Percentiles rank a stretch among this genome's conserved stretches.
Conservation (phyloP, 2,113 vertebrate species). For the Herpetotheres cachinnans region DNA sequence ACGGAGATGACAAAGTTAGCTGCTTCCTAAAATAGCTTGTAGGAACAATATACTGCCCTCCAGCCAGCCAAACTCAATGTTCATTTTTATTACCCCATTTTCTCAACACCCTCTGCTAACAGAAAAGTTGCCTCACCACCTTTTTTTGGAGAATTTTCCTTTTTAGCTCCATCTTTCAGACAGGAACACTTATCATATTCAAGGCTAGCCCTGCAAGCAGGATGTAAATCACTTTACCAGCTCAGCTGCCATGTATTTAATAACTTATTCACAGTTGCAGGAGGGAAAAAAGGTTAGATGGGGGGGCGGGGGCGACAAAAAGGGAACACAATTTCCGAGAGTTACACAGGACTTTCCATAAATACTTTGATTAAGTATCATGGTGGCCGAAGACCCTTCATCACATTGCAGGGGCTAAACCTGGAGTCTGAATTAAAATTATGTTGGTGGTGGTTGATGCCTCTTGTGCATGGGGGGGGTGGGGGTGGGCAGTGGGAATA, state of each 20-base stretch:
- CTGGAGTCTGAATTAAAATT: not conserved
- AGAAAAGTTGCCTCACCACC: not conserved
- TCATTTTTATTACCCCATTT: not conserved
- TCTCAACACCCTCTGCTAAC: not conserved
- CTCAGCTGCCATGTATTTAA: slow-evolving; percentile 11
- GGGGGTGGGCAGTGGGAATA: no score
- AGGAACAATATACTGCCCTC: not conserved
- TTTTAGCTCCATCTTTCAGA: slow-evolving; percentile 14
- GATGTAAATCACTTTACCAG: slow-evolving; percentile 23
- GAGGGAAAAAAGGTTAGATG: not conserved
- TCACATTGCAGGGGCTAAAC: not conserved
- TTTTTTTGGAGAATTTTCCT: not conserved
- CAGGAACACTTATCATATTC: not conserved
- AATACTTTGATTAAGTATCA: not conserved
- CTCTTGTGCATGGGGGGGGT: rapidly evolving
- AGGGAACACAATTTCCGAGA: not conserved
- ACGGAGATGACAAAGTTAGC: not conserved
- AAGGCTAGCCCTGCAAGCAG: not conserved
- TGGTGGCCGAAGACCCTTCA: not conserved
- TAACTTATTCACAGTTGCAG: slow-evolving; percentile 17
- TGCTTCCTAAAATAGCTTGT: not conserved
- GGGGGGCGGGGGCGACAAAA: not conserved
- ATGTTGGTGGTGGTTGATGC: not conserved
- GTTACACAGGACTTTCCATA: not conserved
- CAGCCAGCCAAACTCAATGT: not conserved